Percentiles rank a stretch among this genome's conserved stretches.
Evolutionary conservation across 2,888 invertebrate genomes (phyloP).

Genomic region (Yponomeuta evonymella): DNA sequence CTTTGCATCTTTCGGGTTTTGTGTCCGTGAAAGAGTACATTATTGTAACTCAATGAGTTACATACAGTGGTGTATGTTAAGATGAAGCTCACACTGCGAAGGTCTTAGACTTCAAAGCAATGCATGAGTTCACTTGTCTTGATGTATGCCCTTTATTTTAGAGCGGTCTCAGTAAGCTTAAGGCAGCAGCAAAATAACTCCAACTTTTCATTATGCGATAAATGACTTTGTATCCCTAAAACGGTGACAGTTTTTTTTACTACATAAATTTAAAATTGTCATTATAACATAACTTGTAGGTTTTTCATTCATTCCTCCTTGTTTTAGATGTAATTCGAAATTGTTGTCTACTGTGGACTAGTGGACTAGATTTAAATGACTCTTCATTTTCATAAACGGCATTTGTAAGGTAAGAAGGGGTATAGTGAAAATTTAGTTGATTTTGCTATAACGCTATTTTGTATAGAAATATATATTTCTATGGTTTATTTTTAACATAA

Average conservation of each 20-base stretch:
- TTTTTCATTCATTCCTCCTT: conserved; percentile 65
- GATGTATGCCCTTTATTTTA: neutral
- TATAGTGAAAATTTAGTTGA: conserved; percentile 35
- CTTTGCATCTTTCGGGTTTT: neutral
- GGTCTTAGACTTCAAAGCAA: neutral
- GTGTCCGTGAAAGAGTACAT: neutral
- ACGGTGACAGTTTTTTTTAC: conserved; percentile 5
- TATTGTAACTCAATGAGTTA: neutral
- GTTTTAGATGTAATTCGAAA: conserved; percentile 54
- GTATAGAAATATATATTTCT: conserved; percentile 50
- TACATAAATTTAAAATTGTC: conserved; percentile 25
- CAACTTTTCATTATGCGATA: conserved; percentile 1
- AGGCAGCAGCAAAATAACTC: neutral
- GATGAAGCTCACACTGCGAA: too few species aligned
- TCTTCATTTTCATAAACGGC: conserved; percentile 33
- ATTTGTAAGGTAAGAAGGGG: conserved; percentile 19
- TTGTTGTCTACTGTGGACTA: conserved; percentile 39
- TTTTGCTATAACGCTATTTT: conserved; percentile 42
- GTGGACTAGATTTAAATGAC: conserved; percentile 16
- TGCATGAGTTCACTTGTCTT: neutral
- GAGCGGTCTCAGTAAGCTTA: neutral
- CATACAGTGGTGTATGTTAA: too few species aligned
- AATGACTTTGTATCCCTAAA: neutral
- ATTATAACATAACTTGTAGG: conserved; percentile 29
- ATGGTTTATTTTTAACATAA: conserved; percentile 34